Conservation (phyloP, 2,113 vertebrate genomes). For the Scartelaos histophorus region DNA sequence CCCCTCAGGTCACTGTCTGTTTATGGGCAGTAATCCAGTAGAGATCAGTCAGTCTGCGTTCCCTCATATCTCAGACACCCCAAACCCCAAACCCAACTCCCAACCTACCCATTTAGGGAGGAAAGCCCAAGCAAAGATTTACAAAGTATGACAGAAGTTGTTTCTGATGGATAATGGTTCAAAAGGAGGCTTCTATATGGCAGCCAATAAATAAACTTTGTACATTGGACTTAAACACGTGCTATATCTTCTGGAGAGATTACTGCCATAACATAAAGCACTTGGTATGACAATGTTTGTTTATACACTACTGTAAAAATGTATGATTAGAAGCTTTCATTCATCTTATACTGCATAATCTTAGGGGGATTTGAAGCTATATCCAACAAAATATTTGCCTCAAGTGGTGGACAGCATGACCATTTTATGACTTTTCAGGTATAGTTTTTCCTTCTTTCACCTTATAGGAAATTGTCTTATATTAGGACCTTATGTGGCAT, state of each 20-base stretch:
- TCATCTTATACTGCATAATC: neutral
- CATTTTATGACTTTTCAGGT: neutral
- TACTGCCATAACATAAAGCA: neutral
- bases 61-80: conserved; percentile 31
- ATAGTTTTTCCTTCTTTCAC: neutral
- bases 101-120: conserved; percentile 46
- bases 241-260: conserved; percentile 2
- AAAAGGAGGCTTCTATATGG: neutral
- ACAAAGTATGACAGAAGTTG: neutral
- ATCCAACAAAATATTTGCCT: neutral
- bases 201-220: neutral
- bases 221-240: conserved; percentile 1
- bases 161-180: neutral
- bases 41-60: conserved; percentile 45
- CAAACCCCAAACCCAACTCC: conserved; percentile 19
- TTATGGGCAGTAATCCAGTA: conserved; percentile 52
- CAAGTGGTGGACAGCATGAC: neutral
- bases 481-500: neutral
- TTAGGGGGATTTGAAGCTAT: neutral
- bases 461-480: neutral
- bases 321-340: neutral
- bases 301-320: neutral
- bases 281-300: neutral
- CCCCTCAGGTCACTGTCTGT: conserved; percentile 35
- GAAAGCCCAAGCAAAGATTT: neutral